Base-by-base conservation (phyloP, 2,113 vertebrate genomes). In the Perca flavescens region DNA sequence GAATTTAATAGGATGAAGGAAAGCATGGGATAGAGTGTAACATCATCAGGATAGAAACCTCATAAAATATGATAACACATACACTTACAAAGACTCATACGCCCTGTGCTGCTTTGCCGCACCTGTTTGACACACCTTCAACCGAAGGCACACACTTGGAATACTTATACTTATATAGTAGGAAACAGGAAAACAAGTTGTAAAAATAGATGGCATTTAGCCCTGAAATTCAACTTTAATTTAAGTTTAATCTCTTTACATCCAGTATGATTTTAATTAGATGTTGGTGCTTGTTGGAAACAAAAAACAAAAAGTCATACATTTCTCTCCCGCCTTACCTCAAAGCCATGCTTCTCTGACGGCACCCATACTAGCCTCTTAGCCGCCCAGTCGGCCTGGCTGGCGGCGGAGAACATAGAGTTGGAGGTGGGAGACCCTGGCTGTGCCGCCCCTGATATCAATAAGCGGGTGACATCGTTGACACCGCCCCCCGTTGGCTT, bases 311-410 rank as follows among this genome's bases (percentile, higher is more conserved):
- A 6, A 21, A 0, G 1, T 47, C 49, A 5, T 40, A 3, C 0
- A 22, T 52, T 70, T 63, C 6, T 53, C 14, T 13, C n/a, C 11
- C 2, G 47, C 90, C 92, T 94, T 88, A 96, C 95, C 94, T 96
- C 95, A 60, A 96, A 96, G 28, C 96, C 96, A 52, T 96, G 95
- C 82, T 96, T 96, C 90, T 96, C 96, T 2, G 96, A 96, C 1
- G 96, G 95, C 83, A 96, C 95, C 96, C 96, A 96, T 77, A 96
- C 95, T 49, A 96, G 94, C 80, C 94, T 91, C 86, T 96, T 96
- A 14, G 96, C 96, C 0, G 95, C 95, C 96, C 96, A 96, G 83
- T 96, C 96, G 7, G 95, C 96, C 85, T 96, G 95, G 85, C 95
- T 95, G 86, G 95, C 92, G 6, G 94, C 94, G 2, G 95, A 88